These are phyloP conservation scores for Aquatica leii DNA, from an alignment of 2,888 invertebrate species.

Conservation along the genomic window DNA sequence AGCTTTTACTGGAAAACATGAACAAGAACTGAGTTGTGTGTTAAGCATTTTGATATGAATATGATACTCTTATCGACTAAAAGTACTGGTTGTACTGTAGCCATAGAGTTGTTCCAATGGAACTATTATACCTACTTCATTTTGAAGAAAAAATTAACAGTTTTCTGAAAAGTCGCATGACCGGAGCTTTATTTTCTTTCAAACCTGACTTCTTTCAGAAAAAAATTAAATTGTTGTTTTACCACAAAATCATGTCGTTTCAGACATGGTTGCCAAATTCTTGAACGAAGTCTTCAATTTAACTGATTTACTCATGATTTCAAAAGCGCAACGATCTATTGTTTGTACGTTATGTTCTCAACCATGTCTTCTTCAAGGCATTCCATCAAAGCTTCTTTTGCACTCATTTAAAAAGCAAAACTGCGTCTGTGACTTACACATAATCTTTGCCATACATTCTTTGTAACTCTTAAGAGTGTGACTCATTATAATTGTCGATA, in stretches of 20 bases:
- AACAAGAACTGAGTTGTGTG: too few relatives aligned
- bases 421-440: not conserved
- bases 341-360: not conserved
- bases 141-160: constrained; percentile 42
- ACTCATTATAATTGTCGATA: too few relatives aligned
- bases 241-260: not conserved
- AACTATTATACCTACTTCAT: constrained; percentile 36
- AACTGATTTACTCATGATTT: not conserved
- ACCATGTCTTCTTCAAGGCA: not conserved
- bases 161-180: constrained; percentile 45
- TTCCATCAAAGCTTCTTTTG: not conserved
- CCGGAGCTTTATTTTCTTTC: constrained; percentile 8
- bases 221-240: not conserved
- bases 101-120: constrained; percentile 41
- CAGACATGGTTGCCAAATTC: not conserved
- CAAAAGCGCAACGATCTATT: not conserved
- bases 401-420: not conserved
- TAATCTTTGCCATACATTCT: not conserved
- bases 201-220: not conserved
- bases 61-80: too few relatives aligned
- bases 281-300: not conserved
- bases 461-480: not conserved
- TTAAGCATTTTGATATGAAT: too few relatives aligned
- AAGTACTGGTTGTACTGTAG: constrained; percentile 36
- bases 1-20: too few relatives aligned